A percentile compares a stretch with the other conserved stretches of the same genome.
Evolutionary conservation across 1,140 invertebrate species (phyloP).

Genomic region (Nasonia giraulti): DNA sequence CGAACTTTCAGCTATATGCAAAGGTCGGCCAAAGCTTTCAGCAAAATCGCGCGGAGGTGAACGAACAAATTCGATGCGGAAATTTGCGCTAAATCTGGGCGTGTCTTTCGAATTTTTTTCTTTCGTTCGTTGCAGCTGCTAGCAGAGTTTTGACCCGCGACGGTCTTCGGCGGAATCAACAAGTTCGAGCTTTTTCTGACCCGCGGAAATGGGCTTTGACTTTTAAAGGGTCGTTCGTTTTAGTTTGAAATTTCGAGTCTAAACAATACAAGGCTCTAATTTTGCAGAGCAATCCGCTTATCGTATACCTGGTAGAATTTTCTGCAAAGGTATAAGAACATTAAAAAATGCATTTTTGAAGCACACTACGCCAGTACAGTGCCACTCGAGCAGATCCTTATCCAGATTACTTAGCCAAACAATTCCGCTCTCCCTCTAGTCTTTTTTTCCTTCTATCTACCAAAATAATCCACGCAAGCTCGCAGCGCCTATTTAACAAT

Average conservation of each 20-base stretch:
- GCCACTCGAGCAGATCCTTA: neutral
- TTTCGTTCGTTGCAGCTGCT: too few relatives aligned
- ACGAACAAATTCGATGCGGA: neutral
- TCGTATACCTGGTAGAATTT: too few relatives aligned
- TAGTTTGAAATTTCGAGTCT: too few relatives aligned
- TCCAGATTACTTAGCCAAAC: neutral
- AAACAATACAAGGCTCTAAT: too few relatives aligned
- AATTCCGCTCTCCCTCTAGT: neutral
- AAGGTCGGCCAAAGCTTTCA: neutral
- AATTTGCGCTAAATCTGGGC: neutral
- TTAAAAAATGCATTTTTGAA: neutral
- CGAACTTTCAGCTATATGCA: neutral
- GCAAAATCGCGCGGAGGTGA: neutral
- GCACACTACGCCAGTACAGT: neutral
- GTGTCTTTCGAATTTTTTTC: neutral
- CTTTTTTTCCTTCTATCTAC: neutral
- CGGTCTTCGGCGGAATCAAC: too few relatives aligned
- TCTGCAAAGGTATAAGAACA: too few relatives aligned
- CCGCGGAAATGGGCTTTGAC: too few relatives aligned
- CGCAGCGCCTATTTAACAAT: constrained; percentile 1
- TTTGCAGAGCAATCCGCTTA: too few relatives aligned
- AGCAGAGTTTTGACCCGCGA: too few relatives aligned
- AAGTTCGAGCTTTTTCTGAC: too few relatives aligned
- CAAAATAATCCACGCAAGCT: neutral
- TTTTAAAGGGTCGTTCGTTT: too few relatives aligned